Evolutionary conservation across 2,797 vertebrate genomes (phyloP).

Genomic region (Falco columbarius): DNA sequence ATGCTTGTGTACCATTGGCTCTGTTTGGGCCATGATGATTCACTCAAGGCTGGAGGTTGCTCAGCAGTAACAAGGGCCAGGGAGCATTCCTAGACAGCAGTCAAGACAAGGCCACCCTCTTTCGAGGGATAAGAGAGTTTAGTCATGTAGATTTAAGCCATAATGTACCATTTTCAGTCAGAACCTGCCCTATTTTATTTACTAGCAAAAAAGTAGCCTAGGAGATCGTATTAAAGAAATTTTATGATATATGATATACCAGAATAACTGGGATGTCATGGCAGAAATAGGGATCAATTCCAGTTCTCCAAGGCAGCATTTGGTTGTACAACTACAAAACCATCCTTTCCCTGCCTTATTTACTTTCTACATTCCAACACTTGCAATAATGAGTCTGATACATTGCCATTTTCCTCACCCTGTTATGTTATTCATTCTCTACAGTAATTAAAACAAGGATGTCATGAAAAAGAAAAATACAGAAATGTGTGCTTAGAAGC

Average conservation of each 20-base stretch:
- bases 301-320: background rate
- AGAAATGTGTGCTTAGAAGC: constrained; percentile 10
- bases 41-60: accelerated
- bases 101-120: background rate
- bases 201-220: background rate
- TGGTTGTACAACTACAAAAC: background rate
- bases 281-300: background rate
- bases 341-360: background rate
- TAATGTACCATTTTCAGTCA: background rate
- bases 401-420: constrained; percentile 9
- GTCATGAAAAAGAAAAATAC: constrained; percentile 31
- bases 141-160: background rate
- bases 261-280: background rate
- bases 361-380: background rate
- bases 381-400: constrained; percentile 23
- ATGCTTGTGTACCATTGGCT: accelerated
- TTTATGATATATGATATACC: background rate
- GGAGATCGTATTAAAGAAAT: background rate
- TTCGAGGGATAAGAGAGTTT: background rate
- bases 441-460: constrained; percentile 48
- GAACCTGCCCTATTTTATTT: background rate
- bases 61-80: background rate
- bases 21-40: background rate
- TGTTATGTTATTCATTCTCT: constrained; percentile 8
- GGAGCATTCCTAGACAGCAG: background rate